Evolutionary conservation across 1,140 invertebrate species (phyloP), one percentile per base, ranked within the genome.

Genomic region (Phymorhynchus buccinoides): DNA sequence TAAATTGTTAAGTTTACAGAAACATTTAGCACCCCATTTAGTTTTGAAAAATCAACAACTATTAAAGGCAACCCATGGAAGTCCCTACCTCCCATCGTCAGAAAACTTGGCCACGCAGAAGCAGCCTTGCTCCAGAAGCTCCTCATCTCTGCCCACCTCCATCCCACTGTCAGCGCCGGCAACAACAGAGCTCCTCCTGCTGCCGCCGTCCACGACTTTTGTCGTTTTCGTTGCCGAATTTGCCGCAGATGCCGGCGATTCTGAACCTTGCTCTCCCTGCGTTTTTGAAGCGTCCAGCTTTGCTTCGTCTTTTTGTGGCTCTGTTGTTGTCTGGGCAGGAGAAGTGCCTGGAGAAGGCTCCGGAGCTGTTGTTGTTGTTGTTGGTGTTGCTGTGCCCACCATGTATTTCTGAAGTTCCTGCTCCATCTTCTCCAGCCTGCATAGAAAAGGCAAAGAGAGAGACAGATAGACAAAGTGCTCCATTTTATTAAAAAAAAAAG

Each of bases 361-460:
- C 4, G 56, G 56, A n/a, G n/a, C n/a, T n/a, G n/a, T n/a, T n/a
- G n/a, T n/a, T n/a, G n/a, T n/a, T n/a, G n/a, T n/a, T n/a, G n/a
- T n/a, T n/a, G n/a, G n/a, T n/a, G n/a, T n/a, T n/a, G n/a, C n/a
- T n/a, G n/a, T n/a, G n/a, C 48, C 48, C 22, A 52, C 56, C 79
- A 89, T 86, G n/a, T 82, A 84, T 30, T 84, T 71, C 48, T 89
- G 87, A 18, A 90, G 86, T 27, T 87, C 84, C 66, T 88, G 84
- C 68, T 87, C 73, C 88, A 90, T 88, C 37, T 78, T 83, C 18
- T 87, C 88, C 30, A 90, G 71, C 48, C 89, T 90, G 56, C 16
- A 86, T n/a, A n/a, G n/a, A n/a, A n/a, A n/a, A n/a, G n/a, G n/a
- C n/a, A n/a, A n/a, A n/a, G n/a, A n/a, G n/a, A n/a, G n/a, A n/a